These are phyloP conservation scores for Crocallis elinguaria DNA, from an alignment of 2,888 invertebrate species.

Conservation along the genomic window DNA sequence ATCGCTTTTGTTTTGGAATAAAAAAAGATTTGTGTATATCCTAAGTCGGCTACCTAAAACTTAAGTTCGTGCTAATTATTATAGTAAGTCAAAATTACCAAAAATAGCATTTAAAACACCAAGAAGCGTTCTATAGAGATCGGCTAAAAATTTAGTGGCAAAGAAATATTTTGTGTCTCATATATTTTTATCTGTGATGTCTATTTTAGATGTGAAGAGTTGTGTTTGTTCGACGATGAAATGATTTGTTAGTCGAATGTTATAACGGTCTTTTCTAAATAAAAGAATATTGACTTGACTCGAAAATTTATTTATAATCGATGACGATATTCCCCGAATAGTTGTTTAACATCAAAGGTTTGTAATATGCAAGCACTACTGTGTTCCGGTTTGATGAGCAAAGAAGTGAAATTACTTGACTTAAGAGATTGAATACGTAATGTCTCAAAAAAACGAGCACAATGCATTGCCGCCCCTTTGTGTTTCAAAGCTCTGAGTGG, in stretches of 20 bases:
- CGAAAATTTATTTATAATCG: slow-evolving; percentile 2
- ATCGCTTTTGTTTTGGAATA: background rate
- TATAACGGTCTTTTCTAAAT: slow-evolving; percentile 72
- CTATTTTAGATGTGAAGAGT: slow-evolving; percentile 66
- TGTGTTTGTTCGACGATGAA: slow-evolving; percentile 62
- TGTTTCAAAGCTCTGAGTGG: too few relatives aligned
- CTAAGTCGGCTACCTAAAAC: background rate
- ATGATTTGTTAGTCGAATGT: slow-evolving; percentile 67
- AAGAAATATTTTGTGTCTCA: slow-evolving; percentile 67
- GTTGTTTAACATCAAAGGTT: too few relatives aligned
- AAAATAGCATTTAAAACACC: slow-evolving; percentile 16
- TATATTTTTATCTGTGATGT: slow-evolving; percentile 82
- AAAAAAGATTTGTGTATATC: background rate
- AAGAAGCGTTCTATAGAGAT: slow-evolving; percentile 20
- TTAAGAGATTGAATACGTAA: too few relatives aligned
- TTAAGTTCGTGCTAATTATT: slow-evolving; percentile 10
- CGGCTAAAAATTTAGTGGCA: slow-evolving; percentile 57
- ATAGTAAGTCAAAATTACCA: slow-evolving; percentile 15
- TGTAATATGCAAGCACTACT: background rate
- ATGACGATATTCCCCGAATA: too few relatives aligned
- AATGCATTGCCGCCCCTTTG: too few relatives aligned
- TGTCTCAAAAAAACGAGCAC: too few relatives aligned
- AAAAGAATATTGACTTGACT: slow-evolving; percentile 58
- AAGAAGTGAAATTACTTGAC: too few relatives aligned
- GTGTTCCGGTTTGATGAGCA: too few relatives aligned